Evolutionary conservation across 2,888 invertebrate species (phyloP), one percentile per base, ranked within the genome.

Genomic region (Villa cingulata): DNA sequence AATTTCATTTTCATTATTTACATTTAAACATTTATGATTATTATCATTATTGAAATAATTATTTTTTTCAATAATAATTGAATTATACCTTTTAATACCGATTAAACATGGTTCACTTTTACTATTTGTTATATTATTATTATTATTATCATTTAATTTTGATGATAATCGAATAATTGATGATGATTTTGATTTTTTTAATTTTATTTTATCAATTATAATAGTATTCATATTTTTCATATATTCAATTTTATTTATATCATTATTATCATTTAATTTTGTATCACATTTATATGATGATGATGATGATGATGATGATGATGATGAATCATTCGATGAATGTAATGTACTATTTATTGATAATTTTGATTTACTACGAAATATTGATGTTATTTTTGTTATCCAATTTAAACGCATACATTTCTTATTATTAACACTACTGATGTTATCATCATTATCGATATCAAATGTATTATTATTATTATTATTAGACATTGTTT

Each of bases 21-120:
- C 7, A 23, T 6, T 7, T 23, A 23, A 23, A 6, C 5, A 23
- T 23, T 23, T 4, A 23, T 23, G 4, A 23, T 23, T 23, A 23
- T 23, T 23, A 23, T 23, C 7, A 23, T 23, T 23, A 23, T 23
- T 23, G 7, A 6, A 23, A 23, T 7, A 23, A 23, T 23, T 23
- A 23, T 23, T 23, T 23, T 23, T 23, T 23, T 23, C 23, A 4
- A 23, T 23, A 23, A 23, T 32, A 32, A 14, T 18, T 17, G 16
- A 37, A 17, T 37, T 16, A 23, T 17, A 16, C 17, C 18, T 23
- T 45, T 47, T 50, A 14, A 50, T 32, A 29, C 40, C 50, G 10
- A 47, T 14, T 10, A 50, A 43, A 39, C 45, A 50, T 23, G 50
- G 45, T 36, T 50, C 50, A 43, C 50, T 50, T 45, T 43, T 47